Conservation (phyloP, 1,140 invertebrate species). For the Diabrotica undecimpunctata region DNA sequence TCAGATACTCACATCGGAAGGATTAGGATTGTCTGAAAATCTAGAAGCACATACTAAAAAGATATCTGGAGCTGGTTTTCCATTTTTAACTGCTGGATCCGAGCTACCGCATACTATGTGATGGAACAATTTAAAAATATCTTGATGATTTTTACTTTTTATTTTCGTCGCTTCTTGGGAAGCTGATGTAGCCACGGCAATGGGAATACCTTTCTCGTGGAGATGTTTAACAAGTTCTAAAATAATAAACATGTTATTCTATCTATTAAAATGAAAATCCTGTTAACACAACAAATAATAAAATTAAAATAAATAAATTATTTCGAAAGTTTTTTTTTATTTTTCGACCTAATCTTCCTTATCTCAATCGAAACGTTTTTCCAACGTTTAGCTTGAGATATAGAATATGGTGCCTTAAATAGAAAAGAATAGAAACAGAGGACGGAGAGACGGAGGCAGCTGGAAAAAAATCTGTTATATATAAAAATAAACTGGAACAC, state of each 20-base stretch:
- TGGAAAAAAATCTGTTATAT: too few species aligned
- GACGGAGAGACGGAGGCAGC: too few species aligned
- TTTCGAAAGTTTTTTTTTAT: too few species aligned
- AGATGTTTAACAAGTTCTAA: constrained; percentile 74
- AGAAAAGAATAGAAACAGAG: too few species aligned
- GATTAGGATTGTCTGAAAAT: constrained; percentile 70
- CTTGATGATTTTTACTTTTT: constrained; percentile 71
- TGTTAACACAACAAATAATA: too few species aligned
- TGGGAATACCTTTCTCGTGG: constrained; percentile 71
- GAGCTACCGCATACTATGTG: constrained; percentile 82
- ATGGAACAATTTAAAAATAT: constrained; percentile 72
- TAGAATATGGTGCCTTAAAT: too few species aligned
- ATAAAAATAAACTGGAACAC: constrained; percentile 61
- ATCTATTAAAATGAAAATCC: too few species aligned
- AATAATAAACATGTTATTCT: not conserved
- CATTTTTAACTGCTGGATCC: constrained; percentile 82
- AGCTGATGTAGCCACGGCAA: constrained; percentile 88
- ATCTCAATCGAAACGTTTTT: too few species aligned
- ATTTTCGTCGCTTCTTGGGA: constrained; percentile 70
- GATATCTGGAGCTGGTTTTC: constrained; percentile 92
- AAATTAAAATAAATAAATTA: too few species aligned
- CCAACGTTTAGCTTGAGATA: too few species aligned
- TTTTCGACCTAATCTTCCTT: too few species aligned
- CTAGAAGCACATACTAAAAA: constrained; percentile 81
- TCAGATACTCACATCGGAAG: constrained; percentile 55